A percentile compares a stretch with the other conserved stretches of the same genome.
Evolutionary conservation across 2,113 vertebrate species (phyloP).

Genomic region (Cavia porcellus): DNA sequence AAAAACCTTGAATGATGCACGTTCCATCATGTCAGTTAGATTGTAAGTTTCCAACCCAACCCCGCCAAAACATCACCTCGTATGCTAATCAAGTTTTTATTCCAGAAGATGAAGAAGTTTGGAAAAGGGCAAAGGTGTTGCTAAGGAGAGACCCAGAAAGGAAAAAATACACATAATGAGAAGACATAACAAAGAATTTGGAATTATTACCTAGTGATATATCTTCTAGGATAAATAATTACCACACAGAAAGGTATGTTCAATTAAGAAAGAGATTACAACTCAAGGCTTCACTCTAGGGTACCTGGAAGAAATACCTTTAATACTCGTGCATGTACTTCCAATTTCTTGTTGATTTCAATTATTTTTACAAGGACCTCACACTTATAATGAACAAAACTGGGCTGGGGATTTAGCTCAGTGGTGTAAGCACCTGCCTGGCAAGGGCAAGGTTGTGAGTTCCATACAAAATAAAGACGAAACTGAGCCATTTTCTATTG

Average conservation of each 20-base stretch:
- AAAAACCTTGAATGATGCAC: background rate
- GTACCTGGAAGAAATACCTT: background rate
- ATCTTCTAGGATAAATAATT: background rate
- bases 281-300: background rate
- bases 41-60: background rate
- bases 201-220: background rate
- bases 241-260: background rate
- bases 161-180: background rate
- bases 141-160: background rate
- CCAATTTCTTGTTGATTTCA: background rate
- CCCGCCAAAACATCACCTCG: background rate
- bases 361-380: background rate
- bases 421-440: no score
- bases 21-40: background rate
- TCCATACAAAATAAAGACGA: no score
- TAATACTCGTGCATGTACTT: background rate
- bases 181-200: background rate
- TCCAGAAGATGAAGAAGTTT: background rate
- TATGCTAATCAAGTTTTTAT: background rate
- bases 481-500: background rate
- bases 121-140: background rate
- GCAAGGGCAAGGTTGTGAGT: no score
- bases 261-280: background rate
- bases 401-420: no score
- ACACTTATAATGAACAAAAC: background rate